Base-by-base conservation (phyloP, 1,140 invertebrate species). In the Hydropsyche tenuis region DNA sequence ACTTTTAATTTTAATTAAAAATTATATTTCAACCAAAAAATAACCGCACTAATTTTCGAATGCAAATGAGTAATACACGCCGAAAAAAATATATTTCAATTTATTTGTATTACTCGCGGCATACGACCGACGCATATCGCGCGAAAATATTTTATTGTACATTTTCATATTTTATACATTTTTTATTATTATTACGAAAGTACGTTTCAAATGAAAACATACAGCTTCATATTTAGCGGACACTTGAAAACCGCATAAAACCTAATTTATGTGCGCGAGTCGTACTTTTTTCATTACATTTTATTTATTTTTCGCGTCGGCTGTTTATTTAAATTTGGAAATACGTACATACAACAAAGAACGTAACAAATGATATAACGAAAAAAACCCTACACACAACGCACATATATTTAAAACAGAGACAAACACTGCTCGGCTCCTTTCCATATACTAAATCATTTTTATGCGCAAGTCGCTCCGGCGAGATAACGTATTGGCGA, bases 221-320 rank as follows among this genome's bases (percentile, higher is more conserved):
- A 68, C 65, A n/a, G 27, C 37, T 70, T 70, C 48, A 56, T 43
- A 70, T 70, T 70, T 70, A 70, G 48, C 68, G 48, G 48, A 56
- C 68, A 70, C 68, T 70, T 70, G 68, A 70, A 70, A 70, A 70
- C 68, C 48, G 68, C 48, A 70, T 70, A 70, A 70, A 70, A 70
- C 68, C 18, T 70, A 70, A 70, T 70, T 70, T 70, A 70, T 70
- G 48, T 70, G 45, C 48, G 25, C 23, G 22, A 20, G 16, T 11
- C n/a, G 23, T 46, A 22, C 30, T 70, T 37, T 69, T 20, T 56
- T 70, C 48, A 56, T 70, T 70, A 53, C 48, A 65, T 60, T 60
- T 22, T 20, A 3, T 60, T 51, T 60, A 60, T 60, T 51, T 42
- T 42, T 56, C 37, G n/a, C 42, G 68, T 56, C 25, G 22, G 23